Evolutionary conservation across 2,113 vertebrate genomes (phyloP), one percentile per base, ranked within the genome.

Genomic region (Irena cyanogastra): DNA sequence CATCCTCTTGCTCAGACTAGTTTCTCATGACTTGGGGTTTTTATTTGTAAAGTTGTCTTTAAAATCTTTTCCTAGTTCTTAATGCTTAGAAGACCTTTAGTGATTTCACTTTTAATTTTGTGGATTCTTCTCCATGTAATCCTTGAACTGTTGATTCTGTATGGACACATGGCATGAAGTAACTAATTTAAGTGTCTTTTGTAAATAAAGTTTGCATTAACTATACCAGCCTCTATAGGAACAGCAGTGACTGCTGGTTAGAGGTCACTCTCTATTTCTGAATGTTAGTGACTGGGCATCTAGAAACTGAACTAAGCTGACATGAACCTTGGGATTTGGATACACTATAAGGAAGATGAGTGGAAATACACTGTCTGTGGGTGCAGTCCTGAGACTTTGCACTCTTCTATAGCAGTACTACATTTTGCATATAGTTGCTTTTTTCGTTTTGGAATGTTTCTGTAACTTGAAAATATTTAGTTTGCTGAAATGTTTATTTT

Each of bases 121-220:
- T 97, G 95, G 97, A 94, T 97, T 97, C 95, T 98, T 98, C 93
- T 98, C 91, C 97, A 98, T 97, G 94, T 98, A 97, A 94, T 94
- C 97, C 96, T 96, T 96, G 97, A 98, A 98, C 97, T 96, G 97
- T 98, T 98, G 96, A 98, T 98, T 98, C 97, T 98, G 97, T 98
- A 98, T 97, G 98, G 98, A 98, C 98, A 98, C 98, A 99, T 98
- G 98, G 98, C 99, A 99, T 99, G 99, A 99, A 97, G 98, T 98
- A 98, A 98, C 98, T 98, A 98, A 98, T 98, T 98, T 98, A 98
- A 98, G 97, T 98, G 96, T 98, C 97, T 98, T 99, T 98, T 98
- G 98, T 99, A 99, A 99, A 99, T 99, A 99, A 99, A 99, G 98
- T 99, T 99, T 99, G 98, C 98, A 98, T 98, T 98, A 99, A 98